phyloP scores from a whole-genome alignment of 2,113 vertebrate genomes.

The Orthonyx spaldingii region DNA sequence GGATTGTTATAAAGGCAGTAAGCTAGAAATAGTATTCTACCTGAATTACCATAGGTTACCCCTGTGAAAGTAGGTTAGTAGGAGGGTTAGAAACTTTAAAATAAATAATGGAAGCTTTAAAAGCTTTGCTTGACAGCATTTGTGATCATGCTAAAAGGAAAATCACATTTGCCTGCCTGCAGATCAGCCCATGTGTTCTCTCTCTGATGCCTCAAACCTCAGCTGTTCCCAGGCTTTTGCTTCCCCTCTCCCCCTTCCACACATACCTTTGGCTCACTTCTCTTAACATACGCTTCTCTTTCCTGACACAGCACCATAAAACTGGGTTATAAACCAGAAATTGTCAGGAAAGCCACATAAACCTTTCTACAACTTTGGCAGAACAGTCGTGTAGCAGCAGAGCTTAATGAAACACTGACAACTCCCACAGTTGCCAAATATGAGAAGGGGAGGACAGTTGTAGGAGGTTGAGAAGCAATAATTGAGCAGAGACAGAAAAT shows the following conservation, averaged over 20 bases:
- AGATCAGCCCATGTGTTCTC: neutral
- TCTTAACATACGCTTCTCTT: neutral
- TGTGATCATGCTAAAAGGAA: neutral
- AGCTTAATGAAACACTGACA: neutral
- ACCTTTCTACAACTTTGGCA: conserved; percentile 24
- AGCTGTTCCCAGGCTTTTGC: neutral
- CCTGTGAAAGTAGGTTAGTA: neutral
- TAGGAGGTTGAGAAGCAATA: neutral
- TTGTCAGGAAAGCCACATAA: conserved; percentile 17
- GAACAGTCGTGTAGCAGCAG: neutral
- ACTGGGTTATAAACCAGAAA: conserved; percentile 9
- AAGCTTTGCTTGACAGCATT: conserved; percentile 5
- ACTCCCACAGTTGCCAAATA: conserved; percentile 22
- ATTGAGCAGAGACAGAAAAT: neutral
- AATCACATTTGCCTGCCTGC: neutral
- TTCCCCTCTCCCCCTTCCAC: neutral
- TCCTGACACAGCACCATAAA: conserved; percentile 20
- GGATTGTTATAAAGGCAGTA: neutral
- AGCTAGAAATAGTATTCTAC: neutral
- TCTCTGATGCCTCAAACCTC: neutral
- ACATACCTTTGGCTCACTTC: neutral
- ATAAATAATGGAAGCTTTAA: neutral
- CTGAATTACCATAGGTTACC: neutral
- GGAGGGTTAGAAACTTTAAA: neutral
- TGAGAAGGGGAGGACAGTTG: conserved; percentile 7